Percentiles rank a stretch among this genome's conserved stretches.
Conservation (phyloP, 37 sponge, comb jelly and placozoan species). For the Oopsacas minuta region DNA sequence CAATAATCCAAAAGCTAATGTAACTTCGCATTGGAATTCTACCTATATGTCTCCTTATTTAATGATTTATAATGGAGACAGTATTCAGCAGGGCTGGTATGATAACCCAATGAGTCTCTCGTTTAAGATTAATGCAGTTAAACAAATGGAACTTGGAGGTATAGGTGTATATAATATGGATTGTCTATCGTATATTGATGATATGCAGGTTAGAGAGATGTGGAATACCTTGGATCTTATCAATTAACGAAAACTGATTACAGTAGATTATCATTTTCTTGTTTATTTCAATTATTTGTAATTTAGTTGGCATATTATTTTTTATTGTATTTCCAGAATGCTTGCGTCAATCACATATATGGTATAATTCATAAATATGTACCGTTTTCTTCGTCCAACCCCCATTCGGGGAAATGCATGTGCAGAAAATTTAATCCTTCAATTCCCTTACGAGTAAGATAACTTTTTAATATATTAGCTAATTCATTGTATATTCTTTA, state of each 20-base stretch:
- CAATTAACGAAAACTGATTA: background rate
- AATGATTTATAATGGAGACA: background rate
- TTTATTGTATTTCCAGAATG: no score
- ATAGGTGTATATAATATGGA: background rate
- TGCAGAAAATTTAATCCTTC: no score
- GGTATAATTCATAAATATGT: no score
- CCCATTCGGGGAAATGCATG: no score
- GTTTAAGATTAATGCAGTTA: background rate
- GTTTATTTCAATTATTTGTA: no score
- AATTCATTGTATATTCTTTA: no score
- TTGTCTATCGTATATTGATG: background rate
- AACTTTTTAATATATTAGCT: no score
- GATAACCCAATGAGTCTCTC: background rate
- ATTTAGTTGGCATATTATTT: no score
- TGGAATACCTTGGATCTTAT: slow-evolving; percentile 14
- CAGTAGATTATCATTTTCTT: no score
- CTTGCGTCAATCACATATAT: no score
- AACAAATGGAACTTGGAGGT: background rate
- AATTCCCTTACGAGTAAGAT: no score
- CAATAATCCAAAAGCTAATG: background rate
- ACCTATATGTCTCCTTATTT: background rate
- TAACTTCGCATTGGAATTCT: background rate
- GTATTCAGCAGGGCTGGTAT: background rate
- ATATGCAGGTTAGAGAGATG: background rate
- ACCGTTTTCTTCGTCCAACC: no score